A percentile compares a stretch with the other conserved stretches of the same genome.
These are phyloP conservation scores for Agapornis roseicollis DNA, from an alignment of 2,113 vertebrate species.

Conservation along the genomic window DNA sequence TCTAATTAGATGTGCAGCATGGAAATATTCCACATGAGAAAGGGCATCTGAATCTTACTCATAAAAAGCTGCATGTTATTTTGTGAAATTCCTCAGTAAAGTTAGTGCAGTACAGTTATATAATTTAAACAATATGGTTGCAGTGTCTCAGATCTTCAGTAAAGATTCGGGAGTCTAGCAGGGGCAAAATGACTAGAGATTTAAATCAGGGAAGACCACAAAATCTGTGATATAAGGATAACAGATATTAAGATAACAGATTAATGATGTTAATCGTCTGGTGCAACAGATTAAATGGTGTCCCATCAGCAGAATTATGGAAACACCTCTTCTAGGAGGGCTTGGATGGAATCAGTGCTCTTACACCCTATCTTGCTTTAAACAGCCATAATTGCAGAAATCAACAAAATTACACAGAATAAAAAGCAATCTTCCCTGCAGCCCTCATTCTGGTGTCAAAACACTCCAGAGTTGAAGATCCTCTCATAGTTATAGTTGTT, in stretches of 20 bases:
- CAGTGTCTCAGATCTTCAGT: not conserved
- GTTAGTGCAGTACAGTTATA: not conserved
- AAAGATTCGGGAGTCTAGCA: not conserved
- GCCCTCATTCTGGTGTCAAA: not conserved
- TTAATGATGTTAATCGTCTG: not conserved
- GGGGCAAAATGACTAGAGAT: not conserved
- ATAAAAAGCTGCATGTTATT: not conserved
- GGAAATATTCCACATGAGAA: not conserved
- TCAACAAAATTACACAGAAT: not conserved
- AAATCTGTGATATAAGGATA: not conserved
- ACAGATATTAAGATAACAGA: not conserved
- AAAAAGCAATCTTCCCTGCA: not conserved
- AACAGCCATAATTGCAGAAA: not conserved
- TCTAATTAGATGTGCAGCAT: constrained; percentile 5
- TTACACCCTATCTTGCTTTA: not conserved
- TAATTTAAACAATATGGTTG: not conserved
- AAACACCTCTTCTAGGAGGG: fast-evolving
- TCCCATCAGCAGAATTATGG: not conserved
- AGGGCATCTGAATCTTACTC: not conserved
- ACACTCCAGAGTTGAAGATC: not conserved
- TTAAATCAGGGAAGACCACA: not conserved
- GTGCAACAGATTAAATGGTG: not conserved
- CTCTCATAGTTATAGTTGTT: not conserved
- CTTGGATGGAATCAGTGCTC: not conserved
- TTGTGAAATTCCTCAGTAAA: not conserved